Conservation (phyloP, 2,113 vertebrate genomes). For the Pituophis catenifer region DNA sequence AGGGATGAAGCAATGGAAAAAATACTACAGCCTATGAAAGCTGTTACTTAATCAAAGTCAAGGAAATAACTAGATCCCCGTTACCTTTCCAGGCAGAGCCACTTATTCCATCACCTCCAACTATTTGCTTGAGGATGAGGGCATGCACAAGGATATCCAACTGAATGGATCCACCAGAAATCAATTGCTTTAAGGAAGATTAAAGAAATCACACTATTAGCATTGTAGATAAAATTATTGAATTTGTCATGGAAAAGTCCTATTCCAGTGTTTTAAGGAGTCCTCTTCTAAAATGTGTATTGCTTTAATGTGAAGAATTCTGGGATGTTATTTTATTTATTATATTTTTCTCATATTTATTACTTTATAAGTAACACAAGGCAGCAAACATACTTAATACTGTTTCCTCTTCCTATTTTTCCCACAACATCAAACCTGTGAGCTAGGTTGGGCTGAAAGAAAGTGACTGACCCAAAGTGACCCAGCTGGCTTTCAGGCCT, state of each 20-base stretch:
- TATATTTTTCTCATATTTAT: neutral
- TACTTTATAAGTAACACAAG: neutral
- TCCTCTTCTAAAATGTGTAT: conserved; percentile 1
- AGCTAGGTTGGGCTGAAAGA: neutral
- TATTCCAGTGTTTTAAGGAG: neutral
- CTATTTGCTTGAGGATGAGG: neutral
- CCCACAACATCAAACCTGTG: neutral
- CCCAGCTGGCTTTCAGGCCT: neutral
- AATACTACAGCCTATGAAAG: neutral
- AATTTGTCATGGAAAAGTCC: neutral
- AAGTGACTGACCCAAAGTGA: neutral
- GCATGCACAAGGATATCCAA: neutral
- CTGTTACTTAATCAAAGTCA: neutral
- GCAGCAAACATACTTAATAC: neutral
- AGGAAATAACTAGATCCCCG: neutral
- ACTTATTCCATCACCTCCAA: neutral
- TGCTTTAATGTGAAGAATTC: neutral
- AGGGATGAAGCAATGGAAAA: neutral
- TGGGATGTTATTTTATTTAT: neutral
- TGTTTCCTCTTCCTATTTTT: neutral
- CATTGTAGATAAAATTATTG: neutral
- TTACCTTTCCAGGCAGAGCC: neutral
- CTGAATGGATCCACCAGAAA: neutral
- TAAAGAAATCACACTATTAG: neutral
- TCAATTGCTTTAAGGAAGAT: neutral